Base-by-base conservation (phyloP, 2,113 vertebrate species). In the Odontesthes bonariensis region DNA sequence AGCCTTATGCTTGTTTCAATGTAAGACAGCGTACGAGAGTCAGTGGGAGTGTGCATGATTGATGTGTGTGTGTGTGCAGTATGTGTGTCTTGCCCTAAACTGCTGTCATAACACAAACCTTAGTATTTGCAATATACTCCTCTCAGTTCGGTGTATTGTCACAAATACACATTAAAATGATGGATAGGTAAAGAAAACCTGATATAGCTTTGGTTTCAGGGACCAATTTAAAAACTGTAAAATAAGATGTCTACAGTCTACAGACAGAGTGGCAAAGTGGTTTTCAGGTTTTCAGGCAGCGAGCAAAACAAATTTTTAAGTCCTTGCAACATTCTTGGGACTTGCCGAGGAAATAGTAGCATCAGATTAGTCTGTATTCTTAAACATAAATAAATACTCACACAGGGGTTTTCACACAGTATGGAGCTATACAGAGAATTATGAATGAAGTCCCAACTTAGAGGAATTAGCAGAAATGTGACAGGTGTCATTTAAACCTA, bases 31-130 rank as follows among this genome's bases (percentile, higher is more conserved):
- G n/a, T 31, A 56, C 6, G 5, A 40, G 32, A 49, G 31, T 27
- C 13, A 27, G 64, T 54, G 32, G 7, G 51, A 35, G 49, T 53
- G 61, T 61, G 31, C 2, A 5, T 62, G 42, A 9, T 1, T 47
- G 44, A 11, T 47, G 57, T 68, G 10, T 60, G 38, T 51, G 49
- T 47, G 70, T 75, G 65, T 49, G 8, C 19, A 32, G 42, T 54
- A 16, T 42, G 46, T 19, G 17, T 49, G 19, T 8, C 46, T 19
- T 19, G 44, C 44, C 13, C 6, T 49, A n/a, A n/a, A 5, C 17
- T 49, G 17, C 46, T 19, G 46, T 49, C 46, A n/a, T n/a, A 49
- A n/a, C 22, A 44, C 35, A 55, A 19, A 67, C 22, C 17, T 49
- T 16, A 47, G 44, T 46, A 16, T 0, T 27, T 53, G 38, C 64